Evolutionary conservation across 2,113 vertebrate genomes (phyloP).

Genomic region (Paralichthys olivaceus): DNA sequence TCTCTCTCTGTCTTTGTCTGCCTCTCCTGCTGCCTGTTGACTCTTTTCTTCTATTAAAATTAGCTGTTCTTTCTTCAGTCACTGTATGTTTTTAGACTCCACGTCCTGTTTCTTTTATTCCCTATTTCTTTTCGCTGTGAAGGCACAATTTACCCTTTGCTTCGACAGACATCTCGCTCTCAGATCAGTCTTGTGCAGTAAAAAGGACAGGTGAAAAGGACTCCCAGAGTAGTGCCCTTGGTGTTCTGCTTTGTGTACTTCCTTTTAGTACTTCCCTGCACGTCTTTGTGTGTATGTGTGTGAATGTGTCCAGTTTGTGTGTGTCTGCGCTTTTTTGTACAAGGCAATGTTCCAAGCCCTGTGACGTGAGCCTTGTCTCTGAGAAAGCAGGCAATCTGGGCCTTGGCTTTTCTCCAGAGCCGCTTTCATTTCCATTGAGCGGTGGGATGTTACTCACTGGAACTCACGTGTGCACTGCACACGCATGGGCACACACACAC

Average conservation of each 20-base stretch:
- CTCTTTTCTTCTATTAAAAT: slow-evolving; percentile 12
- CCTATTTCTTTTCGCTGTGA: slow-evolving; percentile 27
- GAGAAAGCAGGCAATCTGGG: slow-evolving; percentile 67
- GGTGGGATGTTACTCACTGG: slow-evolving; percentile 46
- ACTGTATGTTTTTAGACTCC: slow-evolving; percentile 15
- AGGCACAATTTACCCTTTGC: slow-evolving; percentile 23
- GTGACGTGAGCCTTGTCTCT: slow-evolving; percentile 59
- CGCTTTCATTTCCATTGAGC: slow-evolving; percentile 63
- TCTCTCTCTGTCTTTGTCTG: background rate
- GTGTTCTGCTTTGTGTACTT: slow-evolving; percentile 41
- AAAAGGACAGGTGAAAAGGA: slow-evolving; percentile 64
- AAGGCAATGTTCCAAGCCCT: slow-evolving; percentile 56
- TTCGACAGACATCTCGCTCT: slow-evolving; percentile 49
- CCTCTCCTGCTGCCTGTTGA: slow-evolving; percentile 8
- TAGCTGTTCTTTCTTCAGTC: background rate
- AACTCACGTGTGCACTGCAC: slow-evolving; percentile 18
- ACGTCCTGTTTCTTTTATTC: background rate
- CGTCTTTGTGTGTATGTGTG: slow-evolving; percentile 5
- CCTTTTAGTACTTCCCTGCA: slow-evolving; percentile 9
- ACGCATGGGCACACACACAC: background rate
- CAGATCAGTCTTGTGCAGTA: slow-evolving; percentile 51
- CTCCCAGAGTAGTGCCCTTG: slow-evolving; percentile 39
- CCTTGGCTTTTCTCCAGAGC: slow-evolving; percentile 61
- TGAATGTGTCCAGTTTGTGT: slow-evolving; percentile 13
- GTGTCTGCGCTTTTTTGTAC: slow-evolving; percentile 33